Base-by-base conservation (phyloP, 2,888 invertebrate genomes). In the Agonopterix heracliana region DNA sequence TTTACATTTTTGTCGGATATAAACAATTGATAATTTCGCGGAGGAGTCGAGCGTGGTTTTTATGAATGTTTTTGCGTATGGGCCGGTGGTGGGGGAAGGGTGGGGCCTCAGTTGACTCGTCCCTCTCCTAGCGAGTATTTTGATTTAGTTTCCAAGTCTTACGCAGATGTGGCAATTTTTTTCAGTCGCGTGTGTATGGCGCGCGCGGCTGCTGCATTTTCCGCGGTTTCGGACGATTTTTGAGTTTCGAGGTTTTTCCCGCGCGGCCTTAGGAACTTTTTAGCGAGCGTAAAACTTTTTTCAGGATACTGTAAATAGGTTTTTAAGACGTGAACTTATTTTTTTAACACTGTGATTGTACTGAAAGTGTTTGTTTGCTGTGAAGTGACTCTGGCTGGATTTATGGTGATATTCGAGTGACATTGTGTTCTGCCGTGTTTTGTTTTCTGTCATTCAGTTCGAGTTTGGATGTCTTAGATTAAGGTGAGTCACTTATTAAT, bases 71-170 rank as follows among this genome's bases (percentile, higher is more conserved):
- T 88, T 88, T 86, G 85, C 85, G 83, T 81, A 68, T 71, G 65
- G 76, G 58, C 54, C 59, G 57, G 59, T 76, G 74, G 87, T 77
- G 85, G 87, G 87, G 83, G 82, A 66, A 80, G 85, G 87, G 87
- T 82, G 87, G 86, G 82, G 87, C 87, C 72, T 82, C 65, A 50
- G 66, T 59, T 69, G 87, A 80, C 73, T 83, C 87, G 87, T 85
- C 87, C 87, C 87, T 86, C 86, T 83, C 73, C 83, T 81, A 85
- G 82, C 81, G 75, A 73, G 83, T 88, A 88, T 88, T 88, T 87
- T 88, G 87, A 88, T 87, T 88, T 88, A 88, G 87, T 87, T 88
- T 87, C 82, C 76, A 72, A 86, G 77, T 81, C 85, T 86, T 86
- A 87, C 86, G 85, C 81, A 80, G 85, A 81, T 86, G 85, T 81